A percentile compares a stretch with the other conserved stretches of the same genome.
Conservation (phyloP, 37 sponge, comb jelly and placozoan species). For the Geodia barretti region DNA sequence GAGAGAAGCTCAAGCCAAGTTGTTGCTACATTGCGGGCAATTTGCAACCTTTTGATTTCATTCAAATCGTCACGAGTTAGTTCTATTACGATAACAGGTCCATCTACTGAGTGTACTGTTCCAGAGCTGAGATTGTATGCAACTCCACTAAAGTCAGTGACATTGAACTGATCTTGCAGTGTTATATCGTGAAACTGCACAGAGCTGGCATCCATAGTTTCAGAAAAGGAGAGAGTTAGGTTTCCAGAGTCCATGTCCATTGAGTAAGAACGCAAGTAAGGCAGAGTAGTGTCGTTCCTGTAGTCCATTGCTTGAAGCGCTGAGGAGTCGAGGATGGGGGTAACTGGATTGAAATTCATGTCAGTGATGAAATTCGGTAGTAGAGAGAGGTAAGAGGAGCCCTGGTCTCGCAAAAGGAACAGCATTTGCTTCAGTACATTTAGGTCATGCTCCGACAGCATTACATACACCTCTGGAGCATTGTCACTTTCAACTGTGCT, state of each 20-base stretch:
- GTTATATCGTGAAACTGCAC: slow-evolving; percentile 40
- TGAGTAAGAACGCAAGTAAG: slow-evolving; percentile 50
- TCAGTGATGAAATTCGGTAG: slow-evolving; percentile 63
- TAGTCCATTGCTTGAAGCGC: slow-evolving; percentile 43
- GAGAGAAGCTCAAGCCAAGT: slow-evolving; percentile 55
- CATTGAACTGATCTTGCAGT: slow-evolving; percentile 66
- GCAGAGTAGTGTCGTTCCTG: slow-evolving; percentile 57
- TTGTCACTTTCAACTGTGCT: slow-evolving; percentile 72
- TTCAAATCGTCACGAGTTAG: slow-evolving; percentile 73
- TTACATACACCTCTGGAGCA: slow-evolving; percentile 52
- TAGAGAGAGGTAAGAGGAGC: slow-evolving; percentile 71
- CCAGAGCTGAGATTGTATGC: slow-evolving; percentile 39
- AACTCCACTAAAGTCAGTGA: slow-evolving; percentile 25
- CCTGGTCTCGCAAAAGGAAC: slow-evolving; percentile 34
- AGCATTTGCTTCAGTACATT: slow-evolving; percentile 72
- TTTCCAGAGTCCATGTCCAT: slow-evolving; percentile 79
- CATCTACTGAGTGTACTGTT: slow-evolving; percentile 49
- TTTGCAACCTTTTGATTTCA: slow-evolving; percentile 68
- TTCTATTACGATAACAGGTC: slow-evolving; percentile 47
- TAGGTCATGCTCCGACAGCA: slow-evolving; percentile 60
- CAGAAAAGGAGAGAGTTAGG: slow-evolving; percentile 75
- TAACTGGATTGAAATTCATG: slow-evolving; percentile 80
- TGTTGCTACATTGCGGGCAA: slow-evolving; percentile 42
- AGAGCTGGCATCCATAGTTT: slow-evolving; percentile 78
- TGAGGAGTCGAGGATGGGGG: slow-evolving; percentile 7